Conservation (phyloP, 2,797 vertebrate genomes). For the Poliocrania exsul region DNA sequence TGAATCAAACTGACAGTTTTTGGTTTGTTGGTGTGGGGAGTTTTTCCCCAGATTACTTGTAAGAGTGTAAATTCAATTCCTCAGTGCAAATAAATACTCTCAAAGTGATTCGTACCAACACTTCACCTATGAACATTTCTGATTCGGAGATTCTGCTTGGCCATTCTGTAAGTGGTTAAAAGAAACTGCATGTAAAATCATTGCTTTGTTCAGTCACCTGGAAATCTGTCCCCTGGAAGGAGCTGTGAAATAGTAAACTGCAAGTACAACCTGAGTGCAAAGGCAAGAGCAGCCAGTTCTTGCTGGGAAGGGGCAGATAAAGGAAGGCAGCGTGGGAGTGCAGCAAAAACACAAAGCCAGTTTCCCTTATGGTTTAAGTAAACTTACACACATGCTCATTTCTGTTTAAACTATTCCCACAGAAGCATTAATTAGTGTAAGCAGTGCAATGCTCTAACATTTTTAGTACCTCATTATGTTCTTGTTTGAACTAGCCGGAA, state of each 20-base stretch:
- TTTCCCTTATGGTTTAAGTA: not conserved
- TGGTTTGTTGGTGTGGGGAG: rapidly evolving
- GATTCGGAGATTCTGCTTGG: not conserved
- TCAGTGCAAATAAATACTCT: not conserved
- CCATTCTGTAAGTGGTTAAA: not conserved
- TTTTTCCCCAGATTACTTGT: not conserved
- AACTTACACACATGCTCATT: not conserved
- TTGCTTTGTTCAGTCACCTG: not conserved
- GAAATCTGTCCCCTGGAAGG: not conserved
- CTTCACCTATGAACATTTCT: not conserved
- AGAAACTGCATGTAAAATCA: not conserved
- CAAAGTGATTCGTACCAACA: not conserved
- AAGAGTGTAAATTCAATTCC: not conserved
- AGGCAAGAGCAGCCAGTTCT: not conserved
- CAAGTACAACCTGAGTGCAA: not conserved
- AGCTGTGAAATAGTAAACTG: not conserved
- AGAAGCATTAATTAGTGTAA: conserved; percentile 11
- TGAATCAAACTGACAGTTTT: not conserved
- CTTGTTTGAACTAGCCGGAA: conserved; percentile 24
- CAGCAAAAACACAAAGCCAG: not conserved
- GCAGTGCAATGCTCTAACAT: not conserved
- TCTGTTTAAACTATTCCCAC: not conserved
- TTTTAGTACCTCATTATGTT: conserved; percentile 15
- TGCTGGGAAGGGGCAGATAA: not conserved
- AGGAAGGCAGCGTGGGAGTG: not conserved